These are phyloP conservation scores for Papilio dardanus DNA, from an alignment of 1,140 invertebrate genomes.

Conservation along the genomic window DNA sequence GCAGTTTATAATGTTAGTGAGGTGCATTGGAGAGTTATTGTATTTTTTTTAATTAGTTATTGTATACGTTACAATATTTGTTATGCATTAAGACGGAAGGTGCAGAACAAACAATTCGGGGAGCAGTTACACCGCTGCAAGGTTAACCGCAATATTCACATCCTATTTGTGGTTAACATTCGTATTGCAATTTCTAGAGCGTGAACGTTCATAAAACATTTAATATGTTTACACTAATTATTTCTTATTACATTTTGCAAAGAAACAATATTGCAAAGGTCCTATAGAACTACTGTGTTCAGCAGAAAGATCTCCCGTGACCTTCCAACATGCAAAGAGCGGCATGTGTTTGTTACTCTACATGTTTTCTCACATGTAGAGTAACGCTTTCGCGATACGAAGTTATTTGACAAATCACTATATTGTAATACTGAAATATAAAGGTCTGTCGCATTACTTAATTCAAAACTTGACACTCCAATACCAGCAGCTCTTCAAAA, in stretches of 20 bases:
- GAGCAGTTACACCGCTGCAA: slow-evolving; percentile 10
- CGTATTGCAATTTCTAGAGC: slow-evolving; percentile 26
- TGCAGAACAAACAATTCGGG: slow-evolving; percentile 15
- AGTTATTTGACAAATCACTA: too few species aligned
- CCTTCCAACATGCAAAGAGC: too few species aligned
- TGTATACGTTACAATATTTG: background rate
- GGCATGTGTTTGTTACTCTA: too few species aligned
- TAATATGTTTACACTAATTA: slow-evolving; percentile 16
- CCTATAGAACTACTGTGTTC: too few species aligned
- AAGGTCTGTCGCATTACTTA: too few species aligned
- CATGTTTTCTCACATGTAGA: too few species aligned
- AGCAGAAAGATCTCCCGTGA: too few species aligned
- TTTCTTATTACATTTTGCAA: background rate
- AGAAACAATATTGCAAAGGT: background rate
- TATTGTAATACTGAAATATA: too few species aligned
- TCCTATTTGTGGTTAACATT: slow-evolving; percentile 29
- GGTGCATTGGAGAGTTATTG: background rate
- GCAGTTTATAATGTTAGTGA: background rate
- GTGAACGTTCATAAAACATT: slow-evolving; percentile 29
- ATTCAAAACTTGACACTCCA: too few species aligned
- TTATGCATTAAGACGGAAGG: slow-evolving; percentile 11
- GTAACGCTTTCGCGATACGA: too few species aligned
- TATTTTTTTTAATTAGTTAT: background rate
- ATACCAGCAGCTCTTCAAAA: background rate
- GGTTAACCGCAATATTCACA: slow-evolving; percentile 28